These are phyloP conservation scores for Galerucella pusilla DNA, from an alignment of 2,888 invertebrate genomes.

Conservation along the genomic window DNA sequence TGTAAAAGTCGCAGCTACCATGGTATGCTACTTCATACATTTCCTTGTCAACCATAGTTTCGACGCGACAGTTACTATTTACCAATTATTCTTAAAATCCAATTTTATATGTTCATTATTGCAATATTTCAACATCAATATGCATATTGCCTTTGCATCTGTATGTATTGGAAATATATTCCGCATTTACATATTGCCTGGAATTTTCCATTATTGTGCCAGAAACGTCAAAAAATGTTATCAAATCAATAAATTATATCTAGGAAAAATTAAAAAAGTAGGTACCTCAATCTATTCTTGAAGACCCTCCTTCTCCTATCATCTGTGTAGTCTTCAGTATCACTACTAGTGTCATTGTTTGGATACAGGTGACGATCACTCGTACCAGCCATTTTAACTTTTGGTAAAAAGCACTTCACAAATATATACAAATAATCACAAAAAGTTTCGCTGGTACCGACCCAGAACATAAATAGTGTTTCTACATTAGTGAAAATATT, in stretches of 20 bases:
- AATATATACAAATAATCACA: conserved; percentile 60
- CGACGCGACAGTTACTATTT: no score
- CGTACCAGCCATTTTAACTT: conserved; percentile 62
- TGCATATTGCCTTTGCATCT: no score
- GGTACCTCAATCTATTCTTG: conserved; percentile 77
- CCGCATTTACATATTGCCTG: neutral
- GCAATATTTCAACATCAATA: no score
- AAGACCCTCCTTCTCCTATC: conserved; percentile 74
- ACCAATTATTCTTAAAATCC: no score
- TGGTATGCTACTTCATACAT: no score
- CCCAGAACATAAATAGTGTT: conserved; percentile 60
- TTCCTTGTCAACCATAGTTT: no score
- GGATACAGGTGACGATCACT: conserved; percentile 62
- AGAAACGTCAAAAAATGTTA: neutral
- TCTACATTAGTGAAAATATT: conserved; percentile 27
- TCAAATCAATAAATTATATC: neutral
- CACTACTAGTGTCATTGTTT: conserved; percentile 80
- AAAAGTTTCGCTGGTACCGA: conserved; percentile 60
- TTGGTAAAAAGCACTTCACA: conserved; percentile 61
- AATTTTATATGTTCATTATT: no score
- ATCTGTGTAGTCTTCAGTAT: conserved; percentile 87
- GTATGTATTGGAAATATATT: no score
- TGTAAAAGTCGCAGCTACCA: no score
- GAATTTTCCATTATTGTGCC: neutral
- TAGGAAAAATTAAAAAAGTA: neutral